Evolutionary conservation across 2,113 vertebrate genomes (phyloP).

Genomic region (Psittacula cyanocephala): DNA sequence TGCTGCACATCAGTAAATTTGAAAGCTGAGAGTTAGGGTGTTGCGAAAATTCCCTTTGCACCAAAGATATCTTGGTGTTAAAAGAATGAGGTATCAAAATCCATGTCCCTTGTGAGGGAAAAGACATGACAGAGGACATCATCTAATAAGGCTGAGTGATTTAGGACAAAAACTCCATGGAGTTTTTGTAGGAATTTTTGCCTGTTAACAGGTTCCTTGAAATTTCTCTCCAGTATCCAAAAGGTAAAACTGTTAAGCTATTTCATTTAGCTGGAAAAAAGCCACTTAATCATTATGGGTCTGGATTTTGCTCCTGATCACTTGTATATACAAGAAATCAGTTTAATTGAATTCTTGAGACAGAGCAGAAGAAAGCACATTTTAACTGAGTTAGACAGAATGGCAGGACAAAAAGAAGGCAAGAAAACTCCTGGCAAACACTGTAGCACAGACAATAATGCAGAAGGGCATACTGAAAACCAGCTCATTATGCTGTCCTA

Average conservation of each 20-base stretch:
- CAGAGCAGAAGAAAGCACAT: neutral
- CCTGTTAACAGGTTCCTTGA: neutral
- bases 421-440: neutral
- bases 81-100: neutral
- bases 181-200: neutral
- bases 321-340: neutral
- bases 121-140: neutral
- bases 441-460: neutral
- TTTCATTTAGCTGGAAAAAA: neutral
- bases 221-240: neutral
- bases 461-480: neutral
- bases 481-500: neutral
- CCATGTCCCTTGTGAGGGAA: neutral
- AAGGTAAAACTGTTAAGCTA: neutral
- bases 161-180: neutral
- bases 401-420: neutral
- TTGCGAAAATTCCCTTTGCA: neutral
- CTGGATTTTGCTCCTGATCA: neutral
- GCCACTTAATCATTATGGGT: neutral
- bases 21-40: neutral
- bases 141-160: neutral
- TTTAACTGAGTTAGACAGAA: neutral
- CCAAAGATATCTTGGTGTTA: neutral
- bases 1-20: neutral
- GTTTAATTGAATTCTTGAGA: neutral